Evolutionary conservation across 1,140 invertebrate genomes (phyloP).

Genomic region (Drosophila triauraria): DNA sequence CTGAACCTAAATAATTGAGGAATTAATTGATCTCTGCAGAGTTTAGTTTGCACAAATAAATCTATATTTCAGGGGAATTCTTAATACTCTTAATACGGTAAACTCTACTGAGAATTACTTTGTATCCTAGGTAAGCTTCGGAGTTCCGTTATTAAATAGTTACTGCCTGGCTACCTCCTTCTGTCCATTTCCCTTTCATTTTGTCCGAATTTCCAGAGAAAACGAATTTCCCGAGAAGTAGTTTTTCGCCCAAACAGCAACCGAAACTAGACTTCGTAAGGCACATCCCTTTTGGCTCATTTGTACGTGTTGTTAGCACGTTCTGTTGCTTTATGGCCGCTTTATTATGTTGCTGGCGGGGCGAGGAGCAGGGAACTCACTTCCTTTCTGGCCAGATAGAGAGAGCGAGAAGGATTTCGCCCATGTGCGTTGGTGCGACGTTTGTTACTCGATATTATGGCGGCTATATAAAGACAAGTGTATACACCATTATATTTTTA

Average conservation of each 20-base stretch:
- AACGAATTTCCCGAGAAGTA: conserved; percentile 32
- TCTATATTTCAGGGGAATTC: background rate
- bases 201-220: conserved; percentile 1
- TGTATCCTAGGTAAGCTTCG: conserved; percentile 1
- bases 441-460: conserved; percentile 81
- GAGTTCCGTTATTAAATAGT: background rate
- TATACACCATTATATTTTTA: conserved; percentile 76
- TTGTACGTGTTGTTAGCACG: conserved; percentile 81
- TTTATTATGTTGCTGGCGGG: conserved; percentile 70
- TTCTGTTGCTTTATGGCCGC: conserved; percentile 77
- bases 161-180: background rate
- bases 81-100: background rate
- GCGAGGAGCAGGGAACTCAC: conserved; percentile 7
- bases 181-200: conserved; percentile 4
- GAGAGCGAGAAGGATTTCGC: background rate
- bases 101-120: too few species aligned
- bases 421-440: conserved; percentile 37
- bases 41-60: fast-evolving
- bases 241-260: conserved; percentile 35
- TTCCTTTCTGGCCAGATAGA: conserved; percentile 33
- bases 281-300: conserved; percentile 72
- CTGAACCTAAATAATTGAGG: background rate
- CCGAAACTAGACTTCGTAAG: background rate
- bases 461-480: conserved; percentile 75
- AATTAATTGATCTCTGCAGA: background rate